Base-by-base conservation (phyloP, 2,888 invertebrate genomes). In the Fragum sueziense region DNA sequence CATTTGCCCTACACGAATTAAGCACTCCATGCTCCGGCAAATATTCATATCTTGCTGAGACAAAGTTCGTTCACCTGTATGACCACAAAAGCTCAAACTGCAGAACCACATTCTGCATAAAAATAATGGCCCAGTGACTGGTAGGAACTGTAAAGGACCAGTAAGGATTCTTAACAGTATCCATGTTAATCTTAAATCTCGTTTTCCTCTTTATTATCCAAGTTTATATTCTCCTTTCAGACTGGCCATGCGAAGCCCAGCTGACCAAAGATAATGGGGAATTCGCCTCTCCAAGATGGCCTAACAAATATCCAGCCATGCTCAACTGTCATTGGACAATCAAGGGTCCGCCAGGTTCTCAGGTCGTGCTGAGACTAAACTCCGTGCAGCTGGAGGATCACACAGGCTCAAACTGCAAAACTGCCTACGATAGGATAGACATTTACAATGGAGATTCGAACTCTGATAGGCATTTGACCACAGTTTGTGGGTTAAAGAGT, bases 281-380 rank as follows among this genome's bases (percentile, higher is more conserved):
- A 81, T 84, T 92, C 51, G 91, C 92, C 7, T 90, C 91, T 4
- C 91, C 91, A 3, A 80, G 86, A 59, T 92, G 91, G 91, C 92
- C 92, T 6, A 87, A 83, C 20, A 82, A 84, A 47, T 92, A 92
- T 79, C 86, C 89, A 0, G 80, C 90, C 6, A 74, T 82, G 20
- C 77, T 85, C 2, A 80, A 86, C 29, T 92, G 92, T 79, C 78
- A 85, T 11, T 92, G 91, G 91, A 83, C 84, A 6, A 87, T 92
- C 17, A 79, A 80, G 27, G 90, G 89, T 7, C 92, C 91, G 0
- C 37, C 37, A 6, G 37, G 74, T 6, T 88, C 87, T 37, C 82
- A 82, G 25, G 86, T 92, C 17, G 80, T 82, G 27, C 80, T 92
- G 0, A 84, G 85, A 51, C 88, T 92, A 74, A 88, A 88, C 22